Evolutionary conservation across 2,888 invertebrate genomes (phyloP).

Genomic region (Neoaliturus tenellus): DNA sequence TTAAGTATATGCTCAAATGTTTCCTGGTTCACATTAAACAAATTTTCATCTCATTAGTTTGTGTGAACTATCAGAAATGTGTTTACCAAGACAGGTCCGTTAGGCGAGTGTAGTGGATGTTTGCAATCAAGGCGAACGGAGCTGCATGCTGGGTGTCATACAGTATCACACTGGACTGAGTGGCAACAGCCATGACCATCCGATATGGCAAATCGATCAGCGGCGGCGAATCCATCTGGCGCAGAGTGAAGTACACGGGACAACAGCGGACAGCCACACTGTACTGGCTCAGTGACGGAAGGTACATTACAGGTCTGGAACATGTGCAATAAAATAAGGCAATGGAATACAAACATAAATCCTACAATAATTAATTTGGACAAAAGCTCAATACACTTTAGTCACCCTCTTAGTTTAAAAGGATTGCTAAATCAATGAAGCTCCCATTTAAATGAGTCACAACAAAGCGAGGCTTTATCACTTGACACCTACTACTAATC

Average conservation of each 20-base stretch:
- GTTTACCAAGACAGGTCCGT: constrained; percentile 90
- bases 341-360: too few species aligned
- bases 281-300: constrained; percentile 87
- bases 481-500: too few species aligned
- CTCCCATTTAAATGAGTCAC: too few species aligned
- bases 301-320: constrained; percentile 83
- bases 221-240: constrained; percentile 71
- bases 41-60: too few species aligned
- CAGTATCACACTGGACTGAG: constrained; percentile 88
- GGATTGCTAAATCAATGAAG: too few species aligned
- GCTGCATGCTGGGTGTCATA: constrained; percentile 91
- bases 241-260: constrained; percentile 82
- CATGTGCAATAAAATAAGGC: background rate
- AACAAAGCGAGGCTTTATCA: too few species aligned
- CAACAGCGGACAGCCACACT: constrained; percentile 91
- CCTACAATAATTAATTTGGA: too few species aligned
- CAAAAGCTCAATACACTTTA: too few species aligned
- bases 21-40: too few species aligned
- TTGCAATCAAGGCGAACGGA: constrained; percentile 88
- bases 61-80: too few species aligned
- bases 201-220: constrained; percentile 83
- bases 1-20: too few species aligned
- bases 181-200: constrained; percentile 94
- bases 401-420: too few species aligned
- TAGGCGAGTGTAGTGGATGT: constrained; percentile 93